Conservation (phyloP, 2,797 vertebrate genomes). For the Sylvilagus floridanus region DNA sequence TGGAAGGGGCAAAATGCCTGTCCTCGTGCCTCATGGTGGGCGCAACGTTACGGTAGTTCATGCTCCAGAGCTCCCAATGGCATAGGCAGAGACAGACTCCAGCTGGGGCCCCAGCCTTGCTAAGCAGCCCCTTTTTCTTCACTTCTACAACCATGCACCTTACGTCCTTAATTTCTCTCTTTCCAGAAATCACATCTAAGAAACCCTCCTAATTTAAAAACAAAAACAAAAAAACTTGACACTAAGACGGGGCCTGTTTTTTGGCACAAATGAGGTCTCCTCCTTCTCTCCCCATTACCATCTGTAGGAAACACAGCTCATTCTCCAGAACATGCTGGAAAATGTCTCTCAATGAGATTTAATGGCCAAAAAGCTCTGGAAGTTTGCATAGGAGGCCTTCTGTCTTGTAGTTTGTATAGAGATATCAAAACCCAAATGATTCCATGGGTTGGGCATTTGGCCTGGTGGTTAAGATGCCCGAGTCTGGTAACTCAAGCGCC, state of each 20-base stretch:
- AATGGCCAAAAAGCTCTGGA: background rate
- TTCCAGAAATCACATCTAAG: background rate
- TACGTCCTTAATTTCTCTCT: background rate
- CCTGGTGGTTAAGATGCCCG: no score
- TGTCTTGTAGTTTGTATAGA: background rate
- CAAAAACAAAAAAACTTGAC: background rate
- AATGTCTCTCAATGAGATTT: constrained; percentile 3
- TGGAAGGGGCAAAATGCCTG: background rate
- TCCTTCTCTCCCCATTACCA: background rate
- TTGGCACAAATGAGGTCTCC: background rate
- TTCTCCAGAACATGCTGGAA: background rate
- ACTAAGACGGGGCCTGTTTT: background rate
- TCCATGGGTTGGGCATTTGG: background rate
- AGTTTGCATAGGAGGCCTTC: constrained; percentile 5
- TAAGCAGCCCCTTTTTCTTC: background rate
- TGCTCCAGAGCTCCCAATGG: background rate
- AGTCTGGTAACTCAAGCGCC: no score
- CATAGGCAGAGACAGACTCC: background rate
- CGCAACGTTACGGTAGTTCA: background rate
- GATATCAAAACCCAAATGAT: constrained; percentile 46
- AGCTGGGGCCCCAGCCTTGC: background rate
- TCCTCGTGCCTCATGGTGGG: background rate
- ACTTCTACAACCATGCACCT: background rate
- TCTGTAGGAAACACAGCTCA: background rate
- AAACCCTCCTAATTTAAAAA: background rate